Conservation (phyloP, 2,888 invertebrate species). For the Latrodectus elegans region DNA sequence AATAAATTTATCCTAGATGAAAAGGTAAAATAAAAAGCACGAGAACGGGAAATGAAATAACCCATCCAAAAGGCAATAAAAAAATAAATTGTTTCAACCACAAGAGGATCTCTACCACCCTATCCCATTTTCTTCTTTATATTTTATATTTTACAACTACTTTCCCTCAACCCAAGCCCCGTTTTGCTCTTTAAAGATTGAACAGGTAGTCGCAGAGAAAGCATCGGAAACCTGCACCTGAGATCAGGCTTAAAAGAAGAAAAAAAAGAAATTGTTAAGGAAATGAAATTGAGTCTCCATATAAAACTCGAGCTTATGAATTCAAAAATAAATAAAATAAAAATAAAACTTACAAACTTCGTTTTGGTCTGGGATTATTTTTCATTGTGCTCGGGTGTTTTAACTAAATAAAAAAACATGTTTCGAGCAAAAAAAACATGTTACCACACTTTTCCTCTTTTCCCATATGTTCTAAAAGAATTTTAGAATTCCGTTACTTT, state of each 20-base stretch:
- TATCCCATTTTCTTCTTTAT: not conserved
- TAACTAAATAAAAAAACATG: not conserved
- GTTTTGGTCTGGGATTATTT: not conserved
- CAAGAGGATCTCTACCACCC: slow-evolving; percentile 6
- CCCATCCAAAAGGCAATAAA: too few species aligned
- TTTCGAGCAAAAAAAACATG: not conserved
- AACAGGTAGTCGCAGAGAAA: slow-evolving; percentile 30
- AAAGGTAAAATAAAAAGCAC: too few species aligned
- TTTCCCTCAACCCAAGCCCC: too few species aligned
- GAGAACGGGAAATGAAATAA: too few species aligned
- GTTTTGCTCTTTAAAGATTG: slow-evolving; percentile 13
- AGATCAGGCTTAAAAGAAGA: slow-evolving; percentile 11
- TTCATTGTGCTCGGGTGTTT: not conserved
- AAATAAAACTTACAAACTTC: not conserved
- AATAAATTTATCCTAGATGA: too few species aligned
- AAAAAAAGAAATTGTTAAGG: not conserved
- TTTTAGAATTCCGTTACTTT: not conserved
- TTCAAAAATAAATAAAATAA: not conserved
- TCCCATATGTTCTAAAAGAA: not conserved
- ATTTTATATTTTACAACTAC: too few species aligned
- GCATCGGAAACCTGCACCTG: not conserved
- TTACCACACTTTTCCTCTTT: too few species aligned
- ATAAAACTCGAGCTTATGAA: slow-evolving; percentile 9
- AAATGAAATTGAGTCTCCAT: slow-evolving; percentile 18
- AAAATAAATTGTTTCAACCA: slow-evolving; percentile 27